phyloP scores from a whole-genome alignment of 1,140 invertebrate species.

The Sitobion miscanthi region DNA sequence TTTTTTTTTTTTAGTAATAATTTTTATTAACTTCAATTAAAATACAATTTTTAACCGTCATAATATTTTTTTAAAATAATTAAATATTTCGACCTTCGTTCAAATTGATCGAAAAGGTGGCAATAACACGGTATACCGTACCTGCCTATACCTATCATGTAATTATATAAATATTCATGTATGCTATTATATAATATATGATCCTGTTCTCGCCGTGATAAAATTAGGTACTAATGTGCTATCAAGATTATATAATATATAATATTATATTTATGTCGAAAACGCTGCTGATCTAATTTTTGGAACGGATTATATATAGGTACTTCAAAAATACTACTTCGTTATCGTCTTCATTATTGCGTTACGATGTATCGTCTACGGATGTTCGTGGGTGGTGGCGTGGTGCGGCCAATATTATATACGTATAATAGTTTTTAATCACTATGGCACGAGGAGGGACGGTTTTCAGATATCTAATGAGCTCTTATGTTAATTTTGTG shows the following conservation, averaged over 20 bases:
- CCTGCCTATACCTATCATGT: too few species aligned
- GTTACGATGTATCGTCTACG: not conserved
- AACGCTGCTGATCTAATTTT: not conserved
- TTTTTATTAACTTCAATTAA: too few species aligned
- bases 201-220: not conserved
- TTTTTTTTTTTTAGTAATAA: too few species aligned
- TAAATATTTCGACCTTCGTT: too few species aligned
- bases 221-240: not conserved
- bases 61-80: too few species aligned
- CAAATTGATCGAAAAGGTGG: too few species aligned
- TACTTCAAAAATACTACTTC: not conserved
- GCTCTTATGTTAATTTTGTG: slow-evolving; percentile 35
- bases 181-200: not conserved
- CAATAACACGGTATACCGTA: too few species aligned
- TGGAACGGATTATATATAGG: not conserved
- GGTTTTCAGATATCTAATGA: not conserved
- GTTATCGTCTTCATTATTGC: not conserved
- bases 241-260: not conserved
- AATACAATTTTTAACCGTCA: too few species aligned
- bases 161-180: too few species aligned
- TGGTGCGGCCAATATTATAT: not conserved
- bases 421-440: slow-evolving; percentile 11
- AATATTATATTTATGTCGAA: not conserved
- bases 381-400: not conserved
- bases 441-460: not conserved